Evolutionary conservation across 1,140 invertebrate genomes (phyloP).

Genomic region (Oncopodura yosiiana): DNA sequence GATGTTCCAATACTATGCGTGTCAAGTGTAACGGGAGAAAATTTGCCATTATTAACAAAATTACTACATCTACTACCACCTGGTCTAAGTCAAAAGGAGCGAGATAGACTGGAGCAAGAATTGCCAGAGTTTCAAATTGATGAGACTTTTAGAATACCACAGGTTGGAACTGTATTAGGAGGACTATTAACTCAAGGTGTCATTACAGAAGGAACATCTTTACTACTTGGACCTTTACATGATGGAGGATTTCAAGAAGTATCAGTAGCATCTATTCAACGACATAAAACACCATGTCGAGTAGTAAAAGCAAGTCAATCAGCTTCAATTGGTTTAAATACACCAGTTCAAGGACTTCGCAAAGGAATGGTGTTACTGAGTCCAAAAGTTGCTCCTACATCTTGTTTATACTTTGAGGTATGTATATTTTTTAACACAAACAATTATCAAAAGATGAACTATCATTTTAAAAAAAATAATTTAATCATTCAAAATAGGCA

Average conservation of each 20-base stretch:
- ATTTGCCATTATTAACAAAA: conserved; percentile 65
- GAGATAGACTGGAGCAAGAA: conserved; percentile 63
- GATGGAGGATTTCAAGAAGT: conserved; percentile 71
- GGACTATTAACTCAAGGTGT: conserved; percentile 72
- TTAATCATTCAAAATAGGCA: conserved; percentile 51
- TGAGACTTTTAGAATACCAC: conserved; percentile 78
- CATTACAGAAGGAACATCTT: conserved; percentile 67
- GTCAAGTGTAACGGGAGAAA: conserved; percentile 87
- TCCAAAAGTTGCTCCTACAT: conserved; percentile 12
- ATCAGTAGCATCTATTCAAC: conserved; percentile 70
- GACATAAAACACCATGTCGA: conserved; percentile 80
- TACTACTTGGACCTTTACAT: conserved; percentile 70
- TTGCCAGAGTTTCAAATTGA: conserved; percentile 82
- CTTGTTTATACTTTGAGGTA: conserved; percentile 34
- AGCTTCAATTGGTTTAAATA: conserved; percentile 70
- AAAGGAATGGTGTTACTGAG: conserved; percentile 61
- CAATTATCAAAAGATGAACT: neutral
- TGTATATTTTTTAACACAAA: conserved; percentile 1
- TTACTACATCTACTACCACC: conserved; percentile 67
- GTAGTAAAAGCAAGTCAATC: conserved; percentile 80
- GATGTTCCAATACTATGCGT: conserved; percentile 80
- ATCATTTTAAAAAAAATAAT: neutral
- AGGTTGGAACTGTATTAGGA: conserved; percentile 63
- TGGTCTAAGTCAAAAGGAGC: conserved; percentile 55
- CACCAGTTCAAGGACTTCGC: conserved; percentile 53